Base-by-base conservation (phyloP, 2,888 invertebrate genomes). In the Cyclophora albipunctata region DNA sequence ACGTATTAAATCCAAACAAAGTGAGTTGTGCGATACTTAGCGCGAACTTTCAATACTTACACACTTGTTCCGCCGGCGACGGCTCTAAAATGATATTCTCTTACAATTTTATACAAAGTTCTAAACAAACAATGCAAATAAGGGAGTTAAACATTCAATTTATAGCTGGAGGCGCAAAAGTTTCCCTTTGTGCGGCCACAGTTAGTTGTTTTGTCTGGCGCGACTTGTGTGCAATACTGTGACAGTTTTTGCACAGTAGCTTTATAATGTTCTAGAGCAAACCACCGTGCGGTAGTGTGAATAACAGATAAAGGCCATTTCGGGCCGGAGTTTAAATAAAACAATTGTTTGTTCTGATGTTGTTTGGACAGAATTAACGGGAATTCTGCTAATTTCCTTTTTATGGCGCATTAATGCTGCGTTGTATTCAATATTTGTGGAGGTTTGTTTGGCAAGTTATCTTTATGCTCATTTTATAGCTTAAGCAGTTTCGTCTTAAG, bases 141-240 rank as follows among this genome's bases (percentile, higher is more conserved):
- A 69, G 63, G 62, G 66, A 69, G 71, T 69, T 74, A 69, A 55
- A 71, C 74, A 76, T 75, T 78, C 72, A 78, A 79, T 78, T 76
- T 73, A 71, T 64, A 63, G 61, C 69, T 66, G 53, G 67, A 63
- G 60, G 54, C 59, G 58, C 55, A 49, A 67, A 73, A 75, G 66
- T 77, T 75, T 49, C 45, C 59, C 66, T 69, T 73, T 76, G 71
- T 73, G 62, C 47, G 58, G 51, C 46, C 52, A 51, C 62, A 67
- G 67, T 67, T 69, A 54, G 67, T 62, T 63, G 59, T 56, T 63
- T 55, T 60, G 67, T 59, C 58, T 59, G 53, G 54, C 50, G 50
- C 40, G 49, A 55, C 58, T 59, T 60, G 59, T 66, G 60, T 66
- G 66, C 61, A 60, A 42, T 55, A 53, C 56, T 66, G 63, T 54